Base-by-base conservation (phyloP, 1,140 invertebrate species). In the Cotesia typhae region DNA sequence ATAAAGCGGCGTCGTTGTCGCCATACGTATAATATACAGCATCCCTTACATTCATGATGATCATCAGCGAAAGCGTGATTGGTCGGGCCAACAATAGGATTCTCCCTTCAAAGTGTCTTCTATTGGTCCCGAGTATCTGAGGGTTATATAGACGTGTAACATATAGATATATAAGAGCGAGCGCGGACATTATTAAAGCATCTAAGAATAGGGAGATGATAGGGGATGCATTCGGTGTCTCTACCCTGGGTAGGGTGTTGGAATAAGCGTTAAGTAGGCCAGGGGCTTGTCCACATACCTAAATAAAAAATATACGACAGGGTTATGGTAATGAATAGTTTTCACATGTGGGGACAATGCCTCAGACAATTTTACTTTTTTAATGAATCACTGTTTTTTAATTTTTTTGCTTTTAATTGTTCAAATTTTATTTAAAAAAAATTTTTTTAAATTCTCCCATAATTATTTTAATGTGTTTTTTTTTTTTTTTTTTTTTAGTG, bases 231-330 rank as follows among this genome's bases (percentile, higher is more conserved):
- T 79, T 60, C 63, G 41, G 41, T 47, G 41, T 61, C 47, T 28
- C 5, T 28, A 28, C 28, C 1, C 28, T 51, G 20, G 35, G 12
- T 36, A 74, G 84, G 83, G 79, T 81, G 82, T 82, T 70, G 75
- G 81, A 80, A 82, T 80, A 83, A 83, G 83, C 83, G 82, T 84
- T 84, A 84, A 85, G 83, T 83, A 83, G 83, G 81, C 81, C 72
- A 76, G 68, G 67, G 36, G 69, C 67, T 70, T 70, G 72, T 74
- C 35, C 63, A 36, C 63, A 20, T 9, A 41, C 4, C 5, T 6
- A 47, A 47, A 47, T 47, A 47, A 47, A 47, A 47, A 47, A 47
- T 47, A 47, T 47, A 47, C 41, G 41, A 47, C 41, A 47, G 41
- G 47, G 65, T 35, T 9, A 53, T 35, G 52, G 59, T 47, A 47